Conservation (phyloP, 2,888 invertebrate genomes). For the Laothoe populi region DNA sequence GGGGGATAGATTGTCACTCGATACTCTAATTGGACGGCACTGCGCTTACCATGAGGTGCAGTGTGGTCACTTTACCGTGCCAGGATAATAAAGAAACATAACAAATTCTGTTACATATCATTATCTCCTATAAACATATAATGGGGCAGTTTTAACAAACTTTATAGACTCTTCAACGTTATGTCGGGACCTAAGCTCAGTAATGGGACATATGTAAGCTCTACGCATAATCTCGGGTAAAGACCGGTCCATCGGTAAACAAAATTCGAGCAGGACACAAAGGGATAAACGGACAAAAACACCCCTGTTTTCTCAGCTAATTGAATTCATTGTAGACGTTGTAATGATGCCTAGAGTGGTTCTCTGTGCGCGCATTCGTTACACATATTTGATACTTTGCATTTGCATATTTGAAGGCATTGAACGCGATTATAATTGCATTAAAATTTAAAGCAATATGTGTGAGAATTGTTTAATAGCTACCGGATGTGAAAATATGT, state of each 20-base stretch:
- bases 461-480: too few relatives aligned
- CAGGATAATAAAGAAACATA: too few relatives aligned
- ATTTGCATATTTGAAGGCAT: slow-evolving; percentile 15
- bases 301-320: slow-evolving; percentile 76
- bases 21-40: too few relatives aligned
- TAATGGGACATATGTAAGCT: slow-evolving; percentile 21
- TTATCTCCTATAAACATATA: too few relatives aligned
- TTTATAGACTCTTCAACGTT: neutral
- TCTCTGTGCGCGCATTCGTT: slow-evolving; percentile 57
- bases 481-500: too few relatives aligned
- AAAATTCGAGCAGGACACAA: slow-evolving; percentile 53
- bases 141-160: neutral
- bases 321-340: slow-evolving; percentile 79
- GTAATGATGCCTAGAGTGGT: slow-evolving; percentile 71
- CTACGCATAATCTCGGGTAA: slow-evolving; percentile 42
- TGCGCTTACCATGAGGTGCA: too few relatives aligned
- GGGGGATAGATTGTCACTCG: too few relatives aligned
- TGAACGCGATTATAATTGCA: slow-evolving; percentile 11
- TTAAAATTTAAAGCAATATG: neutral
- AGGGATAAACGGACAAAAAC: slow-evolving; percentile 55
- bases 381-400: slow-evolving; percentile 36
- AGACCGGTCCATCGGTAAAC: slow-evolving; percentile 56
- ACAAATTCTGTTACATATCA: too few relatives aligned
- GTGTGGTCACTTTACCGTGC: too few relatives aligned
- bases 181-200: slow-evolving; percentile 16